A percentile compares a stretch with the other conserved stretches of the same genome.
Conservation (phyloP, 2,113 vertebrate species). For the Prionailurus viverrinus region DNA sequence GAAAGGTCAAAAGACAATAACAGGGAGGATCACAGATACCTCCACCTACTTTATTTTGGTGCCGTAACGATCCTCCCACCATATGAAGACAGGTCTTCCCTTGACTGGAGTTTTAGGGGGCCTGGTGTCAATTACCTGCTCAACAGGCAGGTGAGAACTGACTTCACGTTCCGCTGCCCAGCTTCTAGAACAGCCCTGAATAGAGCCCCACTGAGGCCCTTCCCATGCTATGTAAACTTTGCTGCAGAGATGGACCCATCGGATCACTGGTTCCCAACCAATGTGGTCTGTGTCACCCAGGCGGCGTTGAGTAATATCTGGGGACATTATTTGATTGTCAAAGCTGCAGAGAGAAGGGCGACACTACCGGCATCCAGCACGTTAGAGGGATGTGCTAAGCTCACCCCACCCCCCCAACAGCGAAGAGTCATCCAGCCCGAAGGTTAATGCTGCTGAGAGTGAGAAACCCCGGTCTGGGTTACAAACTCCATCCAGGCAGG, state of each 20-base stretch:
- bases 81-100: not conserved
- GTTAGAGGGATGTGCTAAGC: not conserved
- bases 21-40: too few relatives aligned
- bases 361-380: not conserved
- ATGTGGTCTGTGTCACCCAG: not conserved
- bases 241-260: rapidly evolving
- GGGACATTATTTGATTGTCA: not conserved
- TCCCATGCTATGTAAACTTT: rapidly evolving
- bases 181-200: not conserved
- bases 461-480: too few relatives aligned
- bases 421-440: not conserved
- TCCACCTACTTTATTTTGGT: too few relatives aligned
- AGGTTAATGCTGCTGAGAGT: rapidly evolving
- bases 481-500: not conserved
- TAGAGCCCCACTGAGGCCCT: rapidly evolving
- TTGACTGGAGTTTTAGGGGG: not conserved
- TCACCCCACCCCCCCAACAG: too few relatives aligned
- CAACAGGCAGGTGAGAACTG: not conserved
- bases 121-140: not conserved
- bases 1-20: not conserved
- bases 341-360: not conserved
- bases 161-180: rapidly evolving
- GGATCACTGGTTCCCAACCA: not conserved
- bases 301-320: not conserved
- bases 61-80: not conserved